Evolutionary conservation across 2,888 invertebrate species (phyloP).

Genomic region (Ormyrus labotus): DNA sequence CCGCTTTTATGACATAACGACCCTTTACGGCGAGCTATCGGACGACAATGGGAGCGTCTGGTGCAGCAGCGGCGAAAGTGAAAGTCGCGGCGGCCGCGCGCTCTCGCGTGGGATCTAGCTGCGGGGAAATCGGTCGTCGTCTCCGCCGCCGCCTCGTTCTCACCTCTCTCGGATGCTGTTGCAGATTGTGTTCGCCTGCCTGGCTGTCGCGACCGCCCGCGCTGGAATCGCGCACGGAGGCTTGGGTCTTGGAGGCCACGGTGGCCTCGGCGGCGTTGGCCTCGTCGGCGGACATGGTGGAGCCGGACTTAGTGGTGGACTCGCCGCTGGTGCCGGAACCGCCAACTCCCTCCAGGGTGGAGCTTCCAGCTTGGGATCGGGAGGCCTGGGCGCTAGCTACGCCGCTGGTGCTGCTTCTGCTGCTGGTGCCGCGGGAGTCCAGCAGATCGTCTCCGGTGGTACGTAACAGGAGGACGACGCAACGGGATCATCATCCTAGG

Average conservation of each 20-base stretch:
- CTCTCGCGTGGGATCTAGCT: constrained; percentile 18
- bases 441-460: constrained; percentile 75
- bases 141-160: not conserved
- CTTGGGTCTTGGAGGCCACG: constrained; percentile 65
- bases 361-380: constrained; percentile 74
- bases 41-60: constrained; percentile 26
- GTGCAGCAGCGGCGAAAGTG: constrained; percentile 46
- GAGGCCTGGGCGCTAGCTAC: constrained; percentile 74
- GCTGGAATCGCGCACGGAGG: constrained; percentile 73
- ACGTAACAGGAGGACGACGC: constrained; percentile 54
- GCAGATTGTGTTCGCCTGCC: constrained; percentile 75
- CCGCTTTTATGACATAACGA: constrained; percentile 67
- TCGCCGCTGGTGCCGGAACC: constrained; percentile 73
- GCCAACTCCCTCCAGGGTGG: constrained; percentile 74
- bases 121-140: constrained; percentile 26
- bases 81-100: constrained; percentile 40
- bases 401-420: constrained; percentile 74
- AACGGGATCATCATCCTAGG: no score
- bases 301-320: constrained; percentile 73
- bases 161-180: constrained; percentile 15
- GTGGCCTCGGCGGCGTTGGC: constrained; percentile 63
- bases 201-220: constrained; percentile 74
- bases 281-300: constrained; percentile 63
- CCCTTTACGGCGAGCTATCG: constrained; percentile 48
- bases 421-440: constrained; percentile 74